These are phyloP conservation scores for Threskiornis aethiopicus DNA, from an alignment of 2,797 vertebrate species.

Conservation along the genomic window DNA sequence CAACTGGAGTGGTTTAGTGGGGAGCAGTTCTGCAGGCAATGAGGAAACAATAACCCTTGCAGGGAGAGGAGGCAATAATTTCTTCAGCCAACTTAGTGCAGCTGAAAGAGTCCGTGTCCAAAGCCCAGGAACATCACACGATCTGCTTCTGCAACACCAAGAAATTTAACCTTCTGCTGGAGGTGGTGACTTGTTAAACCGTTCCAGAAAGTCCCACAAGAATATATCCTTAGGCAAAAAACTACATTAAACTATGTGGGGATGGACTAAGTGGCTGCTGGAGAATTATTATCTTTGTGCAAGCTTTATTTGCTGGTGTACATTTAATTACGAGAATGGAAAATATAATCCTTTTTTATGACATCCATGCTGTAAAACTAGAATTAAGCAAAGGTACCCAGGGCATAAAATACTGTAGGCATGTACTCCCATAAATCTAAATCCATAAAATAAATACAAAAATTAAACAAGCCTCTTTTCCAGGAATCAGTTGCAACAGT, in stretches of 20 bases:
- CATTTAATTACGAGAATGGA: not conserved
- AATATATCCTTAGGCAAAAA: not conserved
- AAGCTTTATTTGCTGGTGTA: not conserved
- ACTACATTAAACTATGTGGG: not conserved
- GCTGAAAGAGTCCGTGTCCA: not conserved
- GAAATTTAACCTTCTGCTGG: not conserved
- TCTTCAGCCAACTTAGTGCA: not conserved
- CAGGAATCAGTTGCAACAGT: not conserved
- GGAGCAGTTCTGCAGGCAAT: not conserved
- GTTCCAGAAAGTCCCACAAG: not conserved
- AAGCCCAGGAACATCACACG: not conserved
- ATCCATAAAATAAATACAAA: not conserved
- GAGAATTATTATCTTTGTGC: not conserved
- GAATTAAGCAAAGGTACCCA: not conserved
- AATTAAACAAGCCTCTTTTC: not conserved
- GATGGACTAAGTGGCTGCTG: not conserved
- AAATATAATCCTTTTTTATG: not conserved
- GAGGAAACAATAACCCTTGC: not conserved
- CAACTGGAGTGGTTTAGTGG: not conserved
- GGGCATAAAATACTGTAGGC: not conserved
- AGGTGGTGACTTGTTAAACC: not conserved
- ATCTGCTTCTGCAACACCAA: not conserved
- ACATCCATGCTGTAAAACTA: not conserved
- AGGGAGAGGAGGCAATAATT: not conserved
- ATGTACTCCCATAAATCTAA: not conserved